These are phyloP conservation scores for Tipula vernalis DNA, from an alignment of 2,888 invertebrate genomes.

Conservation along the genomic window DNA sequence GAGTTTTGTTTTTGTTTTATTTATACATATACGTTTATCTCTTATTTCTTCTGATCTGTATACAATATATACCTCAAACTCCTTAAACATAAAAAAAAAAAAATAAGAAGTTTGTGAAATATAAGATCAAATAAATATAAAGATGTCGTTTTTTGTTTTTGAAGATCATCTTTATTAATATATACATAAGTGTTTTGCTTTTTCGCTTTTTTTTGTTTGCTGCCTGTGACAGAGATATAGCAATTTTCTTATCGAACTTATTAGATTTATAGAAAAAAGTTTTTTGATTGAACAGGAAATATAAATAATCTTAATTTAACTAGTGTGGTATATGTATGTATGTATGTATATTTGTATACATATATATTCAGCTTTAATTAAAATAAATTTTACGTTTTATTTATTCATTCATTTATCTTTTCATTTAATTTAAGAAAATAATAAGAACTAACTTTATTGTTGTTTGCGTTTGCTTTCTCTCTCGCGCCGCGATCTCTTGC, in stretches of 20 bases:
- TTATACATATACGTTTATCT: neutral
- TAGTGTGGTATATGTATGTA: neutral
- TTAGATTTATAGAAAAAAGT: neutral
- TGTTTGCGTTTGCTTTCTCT: neutral
- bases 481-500: neutral
- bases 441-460: neutral
- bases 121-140: neutral
- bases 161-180: neutral
- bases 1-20: neutral
- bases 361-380: neutral
- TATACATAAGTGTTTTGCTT: neutral
- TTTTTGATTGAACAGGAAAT: neutral
- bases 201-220: neutral
- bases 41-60: slow-evolving; percentile 4
- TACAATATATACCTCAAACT: neutral
- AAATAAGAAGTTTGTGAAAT: neutral
- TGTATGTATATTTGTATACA: neutral
- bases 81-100: neutral
- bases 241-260: neutral
- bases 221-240: neutral
- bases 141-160: neutral
- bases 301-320: neutral
- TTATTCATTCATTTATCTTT: neutral
- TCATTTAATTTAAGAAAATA: neutral
- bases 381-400: slow-evolving; percentile 4